A percentile compares a stretch with the other conserved stretches of the same genome.
phyloP scores from a whole-genome alignment of 2,888 invertebrate species.

The Lysandra coridon region DNA sequence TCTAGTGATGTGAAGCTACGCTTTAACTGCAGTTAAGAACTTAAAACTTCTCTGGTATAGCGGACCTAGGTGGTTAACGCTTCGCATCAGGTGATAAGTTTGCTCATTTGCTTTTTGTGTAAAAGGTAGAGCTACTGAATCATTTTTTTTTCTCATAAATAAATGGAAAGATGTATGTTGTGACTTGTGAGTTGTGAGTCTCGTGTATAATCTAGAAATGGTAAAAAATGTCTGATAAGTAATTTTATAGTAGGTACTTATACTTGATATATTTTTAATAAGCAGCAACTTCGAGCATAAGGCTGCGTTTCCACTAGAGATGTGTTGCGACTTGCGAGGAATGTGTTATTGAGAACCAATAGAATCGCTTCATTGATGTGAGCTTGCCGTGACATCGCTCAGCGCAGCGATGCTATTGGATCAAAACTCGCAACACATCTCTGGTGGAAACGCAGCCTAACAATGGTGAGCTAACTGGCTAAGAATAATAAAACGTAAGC shows the following conservation, averaged over 20 bases:
- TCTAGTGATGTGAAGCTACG: neutral
- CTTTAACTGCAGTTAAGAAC: neutral
- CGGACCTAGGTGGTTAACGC: neutral
- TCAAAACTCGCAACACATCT: too few relatives aligned
- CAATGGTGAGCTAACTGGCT: neutral
- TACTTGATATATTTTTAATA: neutral
- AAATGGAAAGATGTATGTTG: too few relatives aligned
- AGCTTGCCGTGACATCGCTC: too few relatives aligned
- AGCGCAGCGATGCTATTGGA: too few relatives aligned
- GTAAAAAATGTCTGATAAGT: neutral
- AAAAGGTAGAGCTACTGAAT: too few relatives aligned
- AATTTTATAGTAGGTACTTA: neutral
- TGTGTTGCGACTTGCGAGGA: too few relatives aligned
- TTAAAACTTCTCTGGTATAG: neutral
- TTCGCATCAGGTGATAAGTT: neutral
- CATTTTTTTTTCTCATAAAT: too few relatives aligned
- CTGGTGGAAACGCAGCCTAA: too few relatives aligned
- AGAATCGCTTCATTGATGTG: too few relatives aligned
- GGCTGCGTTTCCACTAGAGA: too few relatives aligned
- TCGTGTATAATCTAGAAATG: neutral
- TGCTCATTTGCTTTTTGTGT: neutral
- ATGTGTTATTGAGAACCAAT: too few relatives aligned
- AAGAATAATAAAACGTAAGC: constrained; percentile 3
- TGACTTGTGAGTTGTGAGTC: too few relatives aligned
- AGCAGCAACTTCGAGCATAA: neutral